These are phyloP conservation scores for Adoxophyes honmai DNA, from an alignment of 1,140 invertebrate species.

Conservation along the genomic window DNA sequence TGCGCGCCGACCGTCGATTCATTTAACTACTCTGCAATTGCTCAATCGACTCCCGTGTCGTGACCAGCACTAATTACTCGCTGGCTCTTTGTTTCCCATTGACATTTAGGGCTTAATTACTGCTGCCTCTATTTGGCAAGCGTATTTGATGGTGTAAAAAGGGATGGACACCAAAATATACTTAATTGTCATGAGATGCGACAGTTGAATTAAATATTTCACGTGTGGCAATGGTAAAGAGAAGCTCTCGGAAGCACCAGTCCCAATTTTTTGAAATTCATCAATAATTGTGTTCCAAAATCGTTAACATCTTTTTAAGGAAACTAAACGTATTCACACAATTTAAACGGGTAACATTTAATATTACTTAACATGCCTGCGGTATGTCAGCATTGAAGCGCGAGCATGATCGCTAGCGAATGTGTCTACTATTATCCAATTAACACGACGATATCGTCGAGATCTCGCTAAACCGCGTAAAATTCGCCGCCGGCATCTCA, in stretches of 20 bases:
- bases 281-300: too few species aligned
- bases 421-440: slow-evolving; percentile 34
- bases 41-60: slow-evolving; percentile 8
- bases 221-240: too few species aligned
- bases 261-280: too few species aligned
- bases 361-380: too few species aligned
- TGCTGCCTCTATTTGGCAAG: background rate
- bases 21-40: background rate
- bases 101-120: slow-evolving; percentile 13
- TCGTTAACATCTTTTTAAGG: too few species aligned
- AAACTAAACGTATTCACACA: slow-evolving; percentile 1
- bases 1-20: too few species aligned
- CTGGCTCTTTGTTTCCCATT: slow-evolving; percentile 14
- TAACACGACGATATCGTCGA: slow-evolving; percentile 31
- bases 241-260: too few species aligned
- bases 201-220: too few species aligned
- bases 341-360: background rate
- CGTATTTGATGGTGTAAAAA: background rate
- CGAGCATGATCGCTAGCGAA: background rate
- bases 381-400: too few species aligned
- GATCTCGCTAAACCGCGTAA: slow-evolving; percentile 33
- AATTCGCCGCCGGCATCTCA: slow-evolving; percentile 20
- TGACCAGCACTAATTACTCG: slow-evolving; percentile 9
- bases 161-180: background rate
- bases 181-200: background rate